Percentiles rank a stretch among this genome's conserved stretches.
Evolutionary conservation across 2,797 vertebrate species (phyloP).

Genomic region (Cyprinella venusta): DNA sequence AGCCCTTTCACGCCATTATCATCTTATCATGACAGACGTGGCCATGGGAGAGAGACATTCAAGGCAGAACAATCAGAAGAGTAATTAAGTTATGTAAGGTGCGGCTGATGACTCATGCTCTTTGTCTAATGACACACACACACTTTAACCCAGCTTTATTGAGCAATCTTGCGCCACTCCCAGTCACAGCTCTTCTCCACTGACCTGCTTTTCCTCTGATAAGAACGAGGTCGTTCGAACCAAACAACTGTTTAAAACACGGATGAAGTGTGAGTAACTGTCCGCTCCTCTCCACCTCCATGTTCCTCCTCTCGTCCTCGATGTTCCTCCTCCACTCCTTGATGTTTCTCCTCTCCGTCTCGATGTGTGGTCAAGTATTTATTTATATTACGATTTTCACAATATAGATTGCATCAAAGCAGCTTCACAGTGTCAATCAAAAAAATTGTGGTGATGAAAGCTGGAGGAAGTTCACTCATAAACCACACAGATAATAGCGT

Average conservation of each 20-base stretch:
- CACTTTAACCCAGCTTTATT: conserved; percentile 46
- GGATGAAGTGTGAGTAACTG: not conserved
- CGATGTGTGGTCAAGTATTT: too few species aligned
- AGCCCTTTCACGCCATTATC: not conserved
- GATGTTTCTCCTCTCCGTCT: too few species aligned
- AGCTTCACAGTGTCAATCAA: too few species aligned
- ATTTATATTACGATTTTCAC: too few species aligned
- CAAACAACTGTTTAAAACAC: not conserved
- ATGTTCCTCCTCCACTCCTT: too few species aligned
- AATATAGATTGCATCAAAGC: too few species aligned
- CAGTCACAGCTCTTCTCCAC: conserved; percentile 37
- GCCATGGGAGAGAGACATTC: conserved; percentile 12
- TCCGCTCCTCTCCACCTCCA: not conserved
- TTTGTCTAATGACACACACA: conserved; percentile 29
- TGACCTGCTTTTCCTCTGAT: conserved; percentile 52
- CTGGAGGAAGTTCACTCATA: conserved; percentile 1
- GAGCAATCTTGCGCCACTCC: conserved; percentile 53
- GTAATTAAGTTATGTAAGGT: conserved; percentile 59
- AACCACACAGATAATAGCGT: not conserved
- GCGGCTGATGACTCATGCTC: conserved; percentile 56
- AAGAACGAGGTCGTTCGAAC: not conserved
- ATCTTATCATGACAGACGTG: not conserved
- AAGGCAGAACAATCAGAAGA: conserved; percentile 28
- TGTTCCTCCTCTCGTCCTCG: too few species aligned
- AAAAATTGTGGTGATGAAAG: not conserved